Base-by-base conservation (phyloP, 2,797 vertebrate genomes). In the Galago senegalensis region DNA sequence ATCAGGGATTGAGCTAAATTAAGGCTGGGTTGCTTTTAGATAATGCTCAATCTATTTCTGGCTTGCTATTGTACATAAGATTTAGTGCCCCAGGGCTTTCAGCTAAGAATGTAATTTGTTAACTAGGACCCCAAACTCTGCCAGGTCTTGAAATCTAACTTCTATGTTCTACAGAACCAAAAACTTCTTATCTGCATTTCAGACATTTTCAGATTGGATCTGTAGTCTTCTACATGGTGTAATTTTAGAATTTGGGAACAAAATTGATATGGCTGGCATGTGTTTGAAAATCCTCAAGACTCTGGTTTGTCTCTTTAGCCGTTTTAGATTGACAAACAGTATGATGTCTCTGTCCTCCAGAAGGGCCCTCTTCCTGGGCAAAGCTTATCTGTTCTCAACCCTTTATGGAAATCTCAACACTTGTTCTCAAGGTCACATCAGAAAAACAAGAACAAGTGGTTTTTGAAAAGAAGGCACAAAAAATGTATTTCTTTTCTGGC, bases 101-200 rank as follows among this genome's bases (percentile, higher is more conserved):
- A 81, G 40, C 40, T 84, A 34, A 93, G 53, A 82, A 61, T 4
- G 46, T 56, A 40, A 82, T 75, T 56, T 61, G 12, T 87, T 84
- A 65, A 81, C 49, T 20, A 79, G 43, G 16, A 37, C 31, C 29
- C 31, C 4, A 63, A 86, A 70, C 23, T 14, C 43, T 61, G 21
- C 21, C 1, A 89, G 53, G 14, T 56, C 61, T 13, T 69, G 6
- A 92, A 92, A 89, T 79, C 31, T 46, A 65, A 73, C 27, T 27
- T 80, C 49, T 63, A 1, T 37, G 40, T 56, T 75, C 58, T 84
- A 9, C 29, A 43, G 86, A 86, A 58, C 46, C 40, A 18, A 13
- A 69, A 89, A 80, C 77, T 49, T 90, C 16, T 87, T 34, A 82
- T 79, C 53, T 86, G 29, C 21, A 83, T 87, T 91, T 95, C 40